phyloP scores from a whole-genome alignment of 2,113 vertebrate genomes.

The Agapornis roseicollis region DNA sequence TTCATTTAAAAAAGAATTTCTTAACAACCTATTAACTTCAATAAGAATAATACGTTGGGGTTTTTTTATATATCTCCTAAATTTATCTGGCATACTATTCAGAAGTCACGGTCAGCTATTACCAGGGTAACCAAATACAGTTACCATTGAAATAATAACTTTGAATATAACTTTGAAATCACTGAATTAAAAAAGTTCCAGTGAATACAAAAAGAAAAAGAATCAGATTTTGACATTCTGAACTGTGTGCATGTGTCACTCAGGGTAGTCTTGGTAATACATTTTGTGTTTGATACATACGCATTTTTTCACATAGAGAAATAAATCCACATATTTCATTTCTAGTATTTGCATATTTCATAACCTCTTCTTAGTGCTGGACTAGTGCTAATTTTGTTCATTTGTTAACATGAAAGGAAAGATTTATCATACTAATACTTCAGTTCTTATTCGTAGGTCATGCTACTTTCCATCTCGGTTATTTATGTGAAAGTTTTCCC shows the following conservation, averaged over 20 bases:
- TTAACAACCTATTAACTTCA: neutral
- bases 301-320: neutral
- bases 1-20: neutral
- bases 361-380: neutral
- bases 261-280: neutral
- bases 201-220: neutral
- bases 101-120: neutral
- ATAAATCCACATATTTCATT: neutral
- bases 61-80: neutral
- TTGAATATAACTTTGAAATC: neutral
- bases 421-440: neutral
- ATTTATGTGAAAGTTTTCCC: neutral
- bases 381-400: slow-evolving; percentile 17
- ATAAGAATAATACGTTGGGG: neutral
- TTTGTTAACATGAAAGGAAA: neutral
- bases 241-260: neutral
- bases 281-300: neutral
- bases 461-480: neutral
- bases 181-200: neutral
- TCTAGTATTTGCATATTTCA: neutral
- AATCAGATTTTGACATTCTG: neutral
- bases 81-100: neutral
- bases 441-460: neutral
- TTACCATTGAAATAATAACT: neutral
- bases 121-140: neutral